Evolutionary conservation across 2,888 invertebrate genomes (phyloP).

Genomic region (Chrysolina haemoptera): DNA sequence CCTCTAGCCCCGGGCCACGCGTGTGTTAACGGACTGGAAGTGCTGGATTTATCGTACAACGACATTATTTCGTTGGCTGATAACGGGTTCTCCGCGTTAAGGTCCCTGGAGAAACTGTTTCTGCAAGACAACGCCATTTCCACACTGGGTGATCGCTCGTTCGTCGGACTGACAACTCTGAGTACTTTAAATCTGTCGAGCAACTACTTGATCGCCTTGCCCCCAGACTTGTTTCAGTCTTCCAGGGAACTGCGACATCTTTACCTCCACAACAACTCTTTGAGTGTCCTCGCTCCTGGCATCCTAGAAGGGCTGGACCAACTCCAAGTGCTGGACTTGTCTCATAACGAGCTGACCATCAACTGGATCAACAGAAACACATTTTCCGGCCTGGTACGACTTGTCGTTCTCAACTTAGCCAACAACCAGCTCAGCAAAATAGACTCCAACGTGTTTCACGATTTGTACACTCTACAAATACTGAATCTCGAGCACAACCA

Average conservation of each 20-base stretch:
- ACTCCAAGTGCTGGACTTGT: constrained; percentile 81
- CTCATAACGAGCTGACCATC: constrained; percentile 82
- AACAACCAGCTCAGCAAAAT: constrained; percentile 82
- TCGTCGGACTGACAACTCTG: constrained; percentile 79
- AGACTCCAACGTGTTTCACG: constrained; percentile 81
- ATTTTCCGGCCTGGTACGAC: constrained; percentile 81
- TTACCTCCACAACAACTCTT: constrained; percentile 83
- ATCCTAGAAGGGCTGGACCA: constrained; percentile 82
- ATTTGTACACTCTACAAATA: constrained; percentile 82
- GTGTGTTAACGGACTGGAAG: constrained; percentile 80
- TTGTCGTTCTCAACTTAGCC: constrained; percentile 83
- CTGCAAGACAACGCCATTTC: constrained; percentile 85
- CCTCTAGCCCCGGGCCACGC: constrained; percentile 75
- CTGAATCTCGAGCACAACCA: constrained; percentile 82
- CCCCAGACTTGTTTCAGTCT: constrained; percentile 83
- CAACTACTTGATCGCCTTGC: constrained; percentile 83
- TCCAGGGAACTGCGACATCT: constrained; percentile 82
- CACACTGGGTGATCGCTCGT: constrained; percentile 81
- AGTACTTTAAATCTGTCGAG: constrained; percentile 84
- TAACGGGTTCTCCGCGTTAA: constrained; percentile 80
- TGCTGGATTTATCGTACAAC: constrained; percentile 82
- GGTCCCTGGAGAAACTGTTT: constrained; percentile 79
- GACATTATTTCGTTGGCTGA: constrained; percentile 81
- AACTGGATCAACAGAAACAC: constrained; percentile 85
- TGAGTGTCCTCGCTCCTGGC: constrained; percentile 83